Evolutionary conservation across 2,888 invertebrate genomes (phyloP).

Genomic region (Nasonia oneida): DNA sequence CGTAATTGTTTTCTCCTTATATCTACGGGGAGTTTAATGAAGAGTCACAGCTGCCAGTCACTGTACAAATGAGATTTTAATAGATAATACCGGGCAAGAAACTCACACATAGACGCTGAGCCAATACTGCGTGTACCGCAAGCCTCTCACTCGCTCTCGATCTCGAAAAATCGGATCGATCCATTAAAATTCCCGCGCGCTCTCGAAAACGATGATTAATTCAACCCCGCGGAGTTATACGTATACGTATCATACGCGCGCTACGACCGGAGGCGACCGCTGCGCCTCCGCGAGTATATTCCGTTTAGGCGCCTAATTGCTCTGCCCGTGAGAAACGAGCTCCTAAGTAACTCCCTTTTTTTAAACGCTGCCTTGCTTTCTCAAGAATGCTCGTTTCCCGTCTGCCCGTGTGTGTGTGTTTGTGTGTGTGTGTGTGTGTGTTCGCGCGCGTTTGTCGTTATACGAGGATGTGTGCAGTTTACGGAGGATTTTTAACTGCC

Average conservation of each 20-base stretch:
- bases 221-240: not conserved
- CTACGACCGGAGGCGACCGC: not conserved
- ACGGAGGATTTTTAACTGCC: not conserved
- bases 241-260: not conserved
- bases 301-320: constrained; percentile 51
- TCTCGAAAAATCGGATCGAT: not conserved
- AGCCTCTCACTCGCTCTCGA: not conserved
- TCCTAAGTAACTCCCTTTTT: constrained; percentile 10
- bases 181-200: constrained; percentile 5
- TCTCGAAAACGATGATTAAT: not conserved
- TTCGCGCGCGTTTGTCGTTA: not conserved
- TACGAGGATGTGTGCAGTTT: not conserved
- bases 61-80: constrained; percentile 37
- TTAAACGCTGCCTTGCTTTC: constrained; percentile 30
- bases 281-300: constrained; percentile 29
- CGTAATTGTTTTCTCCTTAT: not conserved
- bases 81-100: not conserved
- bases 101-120: not conserved
- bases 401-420: not conserved
- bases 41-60: constrained; percentile 22
- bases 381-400: constrained; percentile 17
- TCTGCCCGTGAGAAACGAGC: constrained; percentile 43
- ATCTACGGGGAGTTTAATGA: not conserved
- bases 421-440: not conserved
- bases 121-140: not conserved